A percentile compares a stretch with the other conserved stretches of the same genome.
These are phyloP conservation scores for Chinchilla lanigera DNA, from an alignment of 2,113 vertebrate species.

Conservation along the genomic window DNA sequence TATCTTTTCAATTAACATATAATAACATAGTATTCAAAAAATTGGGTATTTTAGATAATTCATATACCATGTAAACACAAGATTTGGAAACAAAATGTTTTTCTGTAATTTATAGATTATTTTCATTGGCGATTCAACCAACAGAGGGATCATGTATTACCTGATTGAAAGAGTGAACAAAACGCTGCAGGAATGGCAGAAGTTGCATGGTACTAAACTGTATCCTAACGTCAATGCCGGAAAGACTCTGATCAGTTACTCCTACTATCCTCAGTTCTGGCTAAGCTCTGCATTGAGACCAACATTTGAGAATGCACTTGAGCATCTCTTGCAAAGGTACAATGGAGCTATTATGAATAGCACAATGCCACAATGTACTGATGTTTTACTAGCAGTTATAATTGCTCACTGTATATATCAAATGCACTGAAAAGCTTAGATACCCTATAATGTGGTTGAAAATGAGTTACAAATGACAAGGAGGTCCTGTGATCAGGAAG, in stretches of 20 bases:
- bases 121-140: conserved; percentile 98
- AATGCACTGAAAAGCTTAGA: conserved; percentile 76
- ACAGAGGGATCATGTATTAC: conserved; percentile 98
- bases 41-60: conserved; percentile 23
- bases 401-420: conserved; percentile 60
- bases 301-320: conserved; percentile 92
- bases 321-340: conserved; percentile 94
- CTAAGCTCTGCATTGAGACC: conserved; percentile 89
- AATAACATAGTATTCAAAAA: not conserved
- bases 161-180: conserved; percentile 95
- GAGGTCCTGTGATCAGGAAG: conserved; percentile 71
- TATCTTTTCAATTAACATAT: not conserved
- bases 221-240: conserved; percentile 93
- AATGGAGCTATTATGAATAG: not conserved
- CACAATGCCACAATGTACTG: conserved; percentile 9
- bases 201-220: conserved; percentile 91
- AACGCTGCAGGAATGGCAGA: conserved; percentile 95
- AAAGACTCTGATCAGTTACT: conserved; percentile 92
- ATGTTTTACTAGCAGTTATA: conserved; percentile 65
- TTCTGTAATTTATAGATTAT: conserved; percentile 89
- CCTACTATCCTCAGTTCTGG: conserved; percentile 98
- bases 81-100: conserved; percentile 34
- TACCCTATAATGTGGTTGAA: conserved; percentile 60
- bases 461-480: conserved; percentile 80
- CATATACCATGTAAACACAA: not conserved